phyloP scores from a whole-genome alignment of 1,140 invertebrate genomes.

The Agrilus planipennis region DNA sequence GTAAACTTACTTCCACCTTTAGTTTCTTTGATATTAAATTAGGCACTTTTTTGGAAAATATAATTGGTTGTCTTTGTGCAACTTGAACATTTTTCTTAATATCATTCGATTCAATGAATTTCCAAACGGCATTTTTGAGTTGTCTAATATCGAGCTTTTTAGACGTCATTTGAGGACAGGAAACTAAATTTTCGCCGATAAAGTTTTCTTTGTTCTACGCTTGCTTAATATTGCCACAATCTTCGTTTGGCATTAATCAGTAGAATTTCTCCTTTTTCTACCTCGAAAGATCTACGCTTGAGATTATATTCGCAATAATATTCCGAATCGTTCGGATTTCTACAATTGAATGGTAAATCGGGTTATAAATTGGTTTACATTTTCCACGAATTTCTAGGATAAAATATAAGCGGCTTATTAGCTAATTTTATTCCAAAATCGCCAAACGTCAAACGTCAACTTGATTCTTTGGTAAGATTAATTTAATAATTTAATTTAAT shows the following conservation, averaged over 20 bases:
- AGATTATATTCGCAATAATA: constrained; percentile 21
- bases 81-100: constrained; percentile 11
- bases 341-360: constrained; percentile 26
- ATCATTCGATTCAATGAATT: constrained; percentile 14
- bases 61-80: constrained; percentile 21
- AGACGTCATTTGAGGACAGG: too few species aligned
- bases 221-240: constrained; percentile 38
- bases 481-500: too few species aligned
- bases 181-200: constrained; percentile 42
- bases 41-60: constrained; percentile 46
- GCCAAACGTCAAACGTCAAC: too few species aligned
- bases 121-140: constrained; percentile 62
- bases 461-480: too few species aligned
- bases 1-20: constrained; percentile 58
- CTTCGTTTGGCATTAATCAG: too few species aligned
- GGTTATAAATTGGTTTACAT: constrained; percentile 32
- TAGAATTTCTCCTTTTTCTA: too few species aligned
- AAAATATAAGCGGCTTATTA: too few species aligned
- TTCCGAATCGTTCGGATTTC: constrained; percentile 22
- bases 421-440: too few species aligned
- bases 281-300: constrained; percentile 8
- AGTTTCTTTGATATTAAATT: constrained; percentile 45
- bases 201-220: constrained; percentile 19
- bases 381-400: constrained; percentile 3
- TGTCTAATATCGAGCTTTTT: constrained; percentile 72